phyloP scores from a whole-genome alignment of 2,797 vertebrate genomes.

The Nothura maculosa region DNA sequence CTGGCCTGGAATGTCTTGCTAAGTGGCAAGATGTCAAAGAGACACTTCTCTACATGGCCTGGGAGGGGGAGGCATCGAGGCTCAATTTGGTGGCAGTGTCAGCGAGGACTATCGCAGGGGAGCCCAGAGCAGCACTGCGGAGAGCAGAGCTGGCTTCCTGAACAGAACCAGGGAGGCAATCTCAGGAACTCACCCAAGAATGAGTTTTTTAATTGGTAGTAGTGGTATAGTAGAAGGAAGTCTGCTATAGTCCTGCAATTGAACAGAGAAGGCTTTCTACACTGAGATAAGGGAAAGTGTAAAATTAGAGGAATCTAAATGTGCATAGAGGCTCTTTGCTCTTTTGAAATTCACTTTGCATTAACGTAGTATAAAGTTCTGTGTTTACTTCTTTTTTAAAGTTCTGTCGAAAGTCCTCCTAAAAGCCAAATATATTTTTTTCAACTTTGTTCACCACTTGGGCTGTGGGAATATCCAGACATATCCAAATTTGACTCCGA shows the following conservation, averaged over 20 bases:
- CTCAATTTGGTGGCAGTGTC: rapidly evolving
- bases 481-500: background rate
- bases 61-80: background rate
- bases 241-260: background rate
- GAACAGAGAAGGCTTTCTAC: background rate
- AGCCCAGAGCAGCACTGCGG: background rate
- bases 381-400: background rate
- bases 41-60: background rate
- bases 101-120: rapidly evolving
- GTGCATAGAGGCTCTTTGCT: background rate
- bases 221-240: background rate
- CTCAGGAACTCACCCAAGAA: background rate
- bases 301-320: background rate
- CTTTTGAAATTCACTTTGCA: background rate
- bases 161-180: background rate
- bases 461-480: background rate
- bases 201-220: too few relatives aligned
- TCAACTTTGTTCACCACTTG: background rate
- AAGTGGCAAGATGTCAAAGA: background rate
- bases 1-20: background rate
- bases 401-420: background rate
- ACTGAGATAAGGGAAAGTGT: background rate
- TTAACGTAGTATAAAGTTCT: background rate
- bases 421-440: background rate
- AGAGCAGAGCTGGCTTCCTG: background rate